Percentiles rank a stretch among this genome's conserved stretches.
These are phyloP conservation scores for Oenanthe oenanthe DNA, from an alignment of 2,113 vertebrate species.

Conservation along the genomic window DNA sequence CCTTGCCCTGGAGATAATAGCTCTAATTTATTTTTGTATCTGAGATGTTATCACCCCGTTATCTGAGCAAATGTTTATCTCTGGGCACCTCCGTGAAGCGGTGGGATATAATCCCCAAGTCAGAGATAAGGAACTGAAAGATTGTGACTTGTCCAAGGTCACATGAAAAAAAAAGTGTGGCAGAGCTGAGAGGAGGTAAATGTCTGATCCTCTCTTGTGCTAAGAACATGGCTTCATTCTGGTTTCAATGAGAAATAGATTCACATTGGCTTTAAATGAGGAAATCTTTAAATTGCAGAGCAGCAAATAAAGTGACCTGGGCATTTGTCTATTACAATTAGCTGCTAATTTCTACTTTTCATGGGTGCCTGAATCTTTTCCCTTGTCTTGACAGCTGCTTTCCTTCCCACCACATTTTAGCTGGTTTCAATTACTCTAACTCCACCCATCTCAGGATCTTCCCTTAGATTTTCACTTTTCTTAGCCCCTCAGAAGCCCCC, in stretches of 20 bases:
- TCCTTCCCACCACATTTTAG: neutral
- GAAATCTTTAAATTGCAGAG: neutral
- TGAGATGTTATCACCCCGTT: slow-evolving; percentile 30
- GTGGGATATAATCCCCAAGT: slow-evolving; percentile 54
- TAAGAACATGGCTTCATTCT: neutral
- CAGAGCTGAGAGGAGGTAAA: neutral
- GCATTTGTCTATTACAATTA: neutral
- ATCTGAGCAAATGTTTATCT: slow-evolving; percentile 51
- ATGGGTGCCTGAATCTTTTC: neutral
- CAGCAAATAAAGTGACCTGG: neutral
- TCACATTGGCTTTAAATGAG: neutral
- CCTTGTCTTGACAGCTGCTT: neutral
- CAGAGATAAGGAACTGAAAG: slow-evolving; percentile 54
- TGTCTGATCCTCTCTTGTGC: neutral
- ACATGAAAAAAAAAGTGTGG: neutral
- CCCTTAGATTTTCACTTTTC: neutral
- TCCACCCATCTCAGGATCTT: neutral
- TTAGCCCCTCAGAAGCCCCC: neutral
- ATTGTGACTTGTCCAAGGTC: slow-evolving; percentile 49
- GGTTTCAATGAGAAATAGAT: slow-evolving; percentile 29
- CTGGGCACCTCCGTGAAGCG: neutral
- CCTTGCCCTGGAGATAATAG: slow-evolving; percentile 26
- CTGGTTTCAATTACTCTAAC: neutral
- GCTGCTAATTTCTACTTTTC: neutral
- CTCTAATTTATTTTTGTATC: slow-evolving; percentile 38